A percentile compares a stretch with the other conserved stretches of the same genome.
phyloP scores from a whole-genome alignment of 2,113 vertebrate genomes.

The Tapirus terrestris region DNA sequence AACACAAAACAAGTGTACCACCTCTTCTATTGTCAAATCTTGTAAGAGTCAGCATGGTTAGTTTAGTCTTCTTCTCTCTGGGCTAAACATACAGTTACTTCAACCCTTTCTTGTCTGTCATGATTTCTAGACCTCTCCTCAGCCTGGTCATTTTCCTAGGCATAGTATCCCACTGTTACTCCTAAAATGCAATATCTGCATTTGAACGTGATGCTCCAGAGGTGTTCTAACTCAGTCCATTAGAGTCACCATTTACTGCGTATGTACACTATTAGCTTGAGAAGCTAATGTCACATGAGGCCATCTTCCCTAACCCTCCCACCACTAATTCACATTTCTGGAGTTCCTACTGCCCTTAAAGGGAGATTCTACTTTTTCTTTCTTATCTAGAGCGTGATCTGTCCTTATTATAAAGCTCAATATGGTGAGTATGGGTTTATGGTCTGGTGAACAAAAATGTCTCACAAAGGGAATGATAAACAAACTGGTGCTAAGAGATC shows the following conservation, averaged over 20 bases:
- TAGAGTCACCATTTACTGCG: not conserved
- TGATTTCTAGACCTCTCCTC: not conserved
- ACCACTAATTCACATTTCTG: not conserved
- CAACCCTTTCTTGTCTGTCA: not conserved
- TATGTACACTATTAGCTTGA: not conserved
- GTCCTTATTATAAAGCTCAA: not conserved
- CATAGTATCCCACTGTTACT: not conserved
- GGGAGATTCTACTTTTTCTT: conserved; percentile 26
- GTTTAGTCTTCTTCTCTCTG: not conserved
- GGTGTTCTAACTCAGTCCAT: not conserved
- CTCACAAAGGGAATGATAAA: conserved; percentile 62
- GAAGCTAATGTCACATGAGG: not conserved
- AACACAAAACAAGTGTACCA: not conserved
- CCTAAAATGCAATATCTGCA: not conserved
- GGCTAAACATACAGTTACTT: not conserved
- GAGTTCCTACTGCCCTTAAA: not conserved
- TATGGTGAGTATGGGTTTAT: not conserved
- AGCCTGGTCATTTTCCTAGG: not conserved
- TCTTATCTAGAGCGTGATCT: not conserved
- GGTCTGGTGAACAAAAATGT: conserved; percentile 35
- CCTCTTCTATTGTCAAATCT: not conserved
- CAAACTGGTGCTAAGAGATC: conserved; percentile 29
- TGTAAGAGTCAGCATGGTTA: not conserved
- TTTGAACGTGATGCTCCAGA: not conserved
- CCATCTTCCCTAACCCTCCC: not conserved